These are phyloP conservation scores for Agonopterix alstromeriana DNA, from an alignment of 2,888 invertebrate species.

Conservation along the genomic window DNA sequence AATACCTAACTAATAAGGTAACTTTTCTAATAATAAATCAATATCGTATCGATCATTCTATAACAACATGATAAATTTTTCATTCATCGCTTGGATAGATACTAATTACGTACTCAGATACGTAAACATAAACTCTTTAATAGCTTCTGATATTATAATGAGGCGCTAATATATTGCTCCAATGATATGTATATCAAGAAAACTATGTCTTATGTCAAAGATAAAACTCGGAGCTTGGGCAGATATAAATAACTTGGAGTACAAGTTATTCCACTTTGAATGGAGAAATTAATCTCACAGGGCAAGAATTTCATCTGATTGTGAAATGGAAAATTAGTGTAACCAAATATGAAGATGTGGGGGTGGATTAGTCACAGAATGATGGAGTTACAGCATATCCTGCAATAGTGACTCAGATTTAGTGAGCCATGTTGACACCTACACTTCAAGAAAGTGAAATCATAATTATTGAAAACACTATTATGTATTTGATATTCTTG, in stretches of 20 bases:
- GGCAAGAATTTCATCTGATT: neutral
- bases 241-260: constrained; percentile 11
- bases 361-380: constrained; percentile 35
- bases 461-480: neutral
- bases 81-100: constrained; percentile 5
- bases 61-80: constrained; percentile 1
- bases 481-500: too few species aligned
- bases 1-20: neutral
- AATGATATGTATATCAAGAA: constrained; percentile 20
- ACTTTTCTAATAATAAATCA: neutral
- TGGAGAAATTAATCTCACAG: neutral
- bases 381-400: constrained; percentile 30
- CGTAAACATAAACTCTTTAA: constrained; percentile 11
- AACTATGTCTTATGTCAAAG: constrained; percentile 11
- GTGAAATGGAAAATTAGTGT: neutral
- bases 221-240: constrained; percentile 12
- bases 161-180: constrained; percentile 16
- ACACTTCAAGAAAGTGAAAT: constrained; percentile 9
- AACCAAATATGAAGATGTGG: neutral
- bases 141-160: constrained; percentile 15
- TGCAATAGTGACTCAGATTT: constrained; percentile 31
- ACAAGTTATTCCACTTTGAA: constrained; percentile 4
- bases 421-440: constrained; percentile 11
- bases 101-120: neutral
- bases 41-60: neutral